Conservation (phyloP, 1,140 invertebrate genomes). For the Eupristina koningsbergeri region DNA sequence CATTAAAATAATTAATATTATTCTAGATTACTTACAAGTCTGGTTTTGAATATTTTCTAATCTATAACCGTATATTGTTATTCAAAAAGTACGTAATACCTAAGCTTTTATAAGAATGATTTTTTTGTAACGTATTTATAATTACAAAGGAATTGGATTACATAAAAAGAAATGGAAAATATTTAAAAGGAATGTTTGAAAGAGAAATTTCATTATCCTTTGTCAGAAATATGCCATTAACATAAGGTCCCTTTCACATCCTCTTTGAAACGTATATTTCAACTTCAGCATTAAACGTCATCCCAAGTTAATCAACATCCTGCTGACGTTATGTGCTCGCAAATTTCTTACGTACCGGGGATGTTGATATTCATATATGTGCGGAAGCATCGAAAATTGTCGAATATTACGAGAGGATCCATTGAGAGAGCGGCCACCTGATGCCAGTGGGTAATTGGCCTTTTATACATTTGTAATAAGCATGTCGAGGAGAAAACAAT, state of each 20-base stretch:
- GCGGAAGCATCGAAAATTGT: neutral
- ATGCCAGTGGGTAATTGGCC: conserved; percentile 24
- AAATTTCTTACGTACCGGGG: too few species aligned
- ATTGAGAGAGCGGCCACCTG: neutral
- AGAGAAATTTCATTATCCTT: neutral
- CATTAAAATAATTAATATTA: too few species aligned
- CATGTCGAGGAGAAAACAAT: conserved; percentile 10
- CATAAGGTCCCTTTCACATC: neutral
- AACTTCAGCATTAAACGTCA: neutral
- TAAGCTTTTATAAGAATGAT: too few species aligned
- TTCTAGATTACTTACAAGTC: too few species aligned
- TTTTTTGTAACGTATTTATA: neutral
- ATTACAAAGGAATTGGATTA: neutral
- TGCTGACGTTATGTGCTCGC: neutral
- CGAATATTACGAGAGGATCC: neutral
- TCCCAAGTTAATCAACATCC: conserved; percentile 21
- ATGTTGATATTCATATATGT: neutral
- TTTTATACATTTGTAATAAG: neutral
- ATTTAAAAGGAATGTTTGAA: neutral
- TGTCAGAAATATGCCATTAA: neutral
- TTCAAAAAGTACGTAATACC: too few species aligned
- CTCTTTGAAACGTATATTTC: neutral
- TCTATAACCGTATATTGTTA: too few species aligned
- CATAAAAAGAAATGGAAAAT: neutral
- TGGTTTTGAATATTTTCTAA: too few species aligned